Evolutionary conservation across 23 tunicate species (phyloP).

Genomic region (Halocynthia roretzi): DNA sequence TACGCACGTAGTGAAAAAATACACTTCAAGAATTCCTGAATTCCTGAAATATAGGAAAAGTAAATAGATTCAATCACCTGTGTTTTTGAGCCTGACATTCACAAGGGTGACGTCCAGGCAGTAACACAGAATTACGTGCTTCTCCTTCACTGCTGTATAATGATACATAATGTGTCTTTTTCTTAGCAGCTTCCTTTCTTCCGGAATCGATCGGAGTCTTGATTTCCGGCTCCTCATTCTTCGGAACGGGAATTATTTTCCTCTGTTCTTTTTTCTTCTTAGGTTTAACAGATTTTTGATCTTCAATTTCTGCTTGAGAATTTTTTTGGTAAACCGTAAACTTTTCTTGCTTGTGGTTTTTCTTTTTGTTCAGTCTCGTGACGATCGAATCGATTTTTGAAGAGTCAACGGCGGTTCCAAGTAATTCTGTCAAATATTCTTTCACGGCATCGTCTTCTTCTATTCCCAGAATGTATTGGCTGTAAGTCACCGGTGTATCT

Average conservation of each 20-base stretch:
- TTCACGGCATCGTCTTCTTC: conserved; percentile 5
- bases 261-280: conserved; percentile 26
- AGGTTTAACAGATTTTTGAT: conserved; percentile 15
- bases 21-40: no score
- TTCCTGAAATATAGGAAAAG: no score
- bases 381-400: not conserved
- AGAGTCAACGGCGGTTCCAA: not conserved
- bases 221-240: no score
- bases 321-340: conserved; percentile 57
- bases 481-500: conserved; percentile 20
- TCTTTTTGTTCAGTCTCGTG: not conserved
- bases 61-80: conserved; percentile 28
- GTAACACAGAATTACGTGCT: conserved; percentile 56
- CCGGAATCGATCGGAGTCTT: conserved; percentile 20
- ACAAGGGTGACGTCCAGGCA: conserved; percentile 83
- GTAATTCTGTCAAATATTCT: conserved; percentile 9
- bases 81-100: conserved; percentile 99
- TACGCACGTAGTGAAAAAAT: no score
- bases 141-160: conserved; percentile 88
- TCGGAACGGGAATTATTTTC: conserved; percentile 5
- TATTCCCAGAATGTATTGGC: conserved; percentile 14
- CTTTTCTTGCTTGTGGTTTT: conserved; percentile 19
- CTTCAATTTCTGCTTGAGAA: not conserved
- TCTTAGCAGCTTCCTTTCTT: conserved; percentile 18
- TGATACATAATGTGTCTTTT: conserved; percentile 65